Evolutionary conservation across 30 jellyfish, hydroid and myxozoan species (phyloP).

Genomic region (Rhopilema esculentum): DNA sequence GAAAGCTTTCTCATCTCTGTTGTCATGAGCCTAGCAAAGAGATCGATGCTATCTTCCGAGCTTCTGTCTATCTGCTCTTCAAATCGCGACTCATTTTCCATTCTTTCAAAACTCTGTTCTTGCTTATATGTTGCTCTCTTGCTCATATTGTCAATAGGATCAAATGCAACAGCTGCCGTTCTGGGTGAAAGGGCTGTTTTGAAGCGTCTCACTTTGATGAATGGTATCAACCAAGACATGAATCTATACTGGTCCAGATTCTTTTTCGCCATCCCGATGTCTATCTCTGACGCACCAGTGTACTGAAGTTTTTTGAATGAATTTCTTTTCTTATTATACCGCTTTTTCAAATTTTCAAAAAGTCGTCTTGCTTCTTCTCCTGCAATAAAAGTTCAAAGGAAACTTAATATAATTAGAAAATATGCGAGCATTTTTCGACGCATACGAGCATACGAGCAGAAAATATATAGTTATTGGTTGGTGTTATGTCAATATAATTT

Average conservation of each 20-base stretch:
- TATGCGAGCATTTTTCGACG: too few species aligned
- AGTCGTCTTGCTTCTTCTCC: conserved; percentile 56
- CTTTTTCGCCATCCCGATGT: conserved; percentile 9
- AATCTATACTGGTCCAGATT: conserved; percentile 19
- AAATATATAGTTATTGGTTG: too few species aligned
- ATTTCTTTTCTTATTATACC: conserved; percentile 41
- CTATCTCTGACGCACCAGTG: conserved; percentile 31
- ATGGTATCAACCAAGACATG: conserved; percentile 55
- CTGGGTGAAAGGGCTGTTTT: conserved; percentile 2
- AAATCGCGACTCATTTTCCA: background rate
- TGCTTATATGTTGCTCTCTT: background rate
- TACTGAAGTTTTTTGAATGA: conserved; percentile 22
- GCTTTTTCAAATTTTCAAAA: conserved; percentile 58
- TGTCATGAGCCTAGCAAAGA: conserved; percentile 27
- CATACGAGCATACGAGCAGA: too few species aligned
- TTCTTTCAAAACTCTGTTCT: background rate
- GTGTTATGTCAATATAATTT: too few species aligned
- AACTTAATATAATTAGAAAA: too few species aligned
- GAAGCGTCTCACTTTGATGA: conserved; percentile 24
- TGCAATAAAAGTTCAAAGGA: background rate
- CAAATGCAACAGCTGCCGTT: background rate
- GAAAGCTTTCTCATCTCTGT: conserved; percentile 39
- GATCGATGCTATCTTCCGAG: conserved; percentile 26
- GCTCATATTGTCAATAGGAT: background rate
- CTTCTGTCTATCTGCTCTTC: background rate